phyloP scores from a whole-genome alignment of 2,888 invertebrate species.

The Campoplex nolae region DNA sequence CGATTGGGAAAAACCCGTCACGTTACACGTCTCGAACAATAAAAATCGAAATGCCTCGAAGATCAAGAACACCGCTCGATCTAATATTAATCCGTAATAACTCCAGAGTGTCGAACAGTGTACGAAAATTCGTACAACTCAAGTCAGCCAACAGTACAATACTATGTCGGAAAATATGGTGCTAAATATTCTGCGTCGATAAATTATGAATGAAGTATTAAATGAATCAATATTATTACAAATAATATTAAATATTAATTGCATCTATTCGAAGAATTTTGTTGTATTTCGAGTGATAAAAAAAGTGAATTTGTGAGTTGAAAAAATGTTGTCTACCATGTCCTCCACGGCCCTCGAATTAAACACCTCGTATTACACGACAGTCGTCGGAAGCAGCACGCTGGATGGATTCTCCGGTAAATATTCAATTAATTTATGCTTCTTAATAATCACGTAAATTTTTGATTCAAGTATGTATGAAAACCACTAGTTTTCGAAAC shows the following conservation, averaged over 20 bases:
- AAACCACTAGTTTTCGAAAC: background rate
- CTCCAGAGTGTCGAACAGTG: slow-evolving; percentile 33
- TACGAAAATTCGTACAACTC: slow-evolving; percentile 32
- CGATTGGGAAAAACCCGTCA: slow-evolving; percentile 6
- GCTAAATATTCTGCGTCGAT: slow-evolving; percentile 29
- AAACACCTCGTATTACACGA: slow-evolving; percentile 80
- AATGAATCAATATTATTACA: background rate
- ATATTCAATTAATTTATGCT: background rate
- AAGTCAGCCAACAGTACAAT: slow-evolving; percentile 37
- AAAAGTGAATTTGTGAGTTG: slow-evolving; percentile 4
- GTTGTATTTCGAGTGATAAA: slow-evolving; percentile 11
- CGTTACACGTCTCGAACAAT: background rate
- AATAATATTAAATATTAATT: background rate
- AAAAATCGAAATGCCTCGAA: slow-evolving; percentile 60
- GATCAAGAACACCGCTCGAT: slow-evolving; percentile 43
- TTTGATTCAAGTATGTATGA: background rate
- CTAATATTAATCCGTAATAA: slow-evolving; percentile 40
- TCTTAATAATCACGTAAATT: background rate
- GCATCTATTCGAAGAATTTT: slow-evolving; percentile 26
- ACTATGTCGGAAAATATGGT: slow-evolving; percentile 48
- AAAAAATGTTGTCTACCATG: slow-evolving; percentile 79
- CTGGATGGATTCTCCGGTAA: slow-evolving; percentile 79
- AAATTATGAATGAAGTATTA: slow-evolving; percentile 34
- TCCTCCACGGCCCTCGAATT: slow-evolving; percentile 78
- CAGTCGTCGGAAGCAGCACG: slow-evolving; percentile 77